A percentile compares a stretch with the other conserved stretches of the same genome.
Conservation (phyloP, 2,888 invertebrate species). For the Lacanobia wlatinum region DNA sequence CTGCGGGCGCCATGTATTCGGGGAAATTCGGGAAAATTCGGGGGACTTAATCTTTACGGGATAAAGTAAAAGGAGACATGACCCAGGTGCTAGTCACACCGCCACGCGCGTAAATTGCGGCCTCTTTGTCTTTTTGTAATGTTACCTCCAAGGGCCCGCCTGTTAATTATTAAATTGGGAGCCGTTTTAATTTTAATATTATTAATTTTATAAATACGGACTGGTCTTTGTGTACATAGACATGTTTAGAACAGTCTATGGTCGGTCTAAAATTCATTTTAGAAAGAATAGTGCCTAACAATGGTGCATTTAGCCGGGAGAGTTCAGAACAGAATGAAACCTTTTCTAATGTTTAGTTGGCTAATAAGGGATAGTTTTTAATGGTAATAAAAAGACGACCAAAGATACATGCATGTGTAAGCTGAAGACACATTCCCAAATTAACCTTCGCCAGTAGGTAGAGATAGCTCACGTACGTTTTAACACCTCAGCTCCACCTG, state of each 20-base stretch:
- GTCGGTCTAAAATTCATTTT: conserved; percentile 14
- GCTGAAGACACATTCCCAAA: conserved; percentile 12
- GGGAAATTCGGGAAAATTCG: conserved; percentile 82
- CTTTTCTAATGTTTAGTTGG: not conserved
- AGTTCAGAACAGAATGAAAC: not conserved
- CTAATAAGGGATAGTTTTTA: not conserved
- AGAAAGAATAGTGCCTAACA: not conserved
- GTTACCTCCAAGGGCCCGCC: conserved; percentile 73
- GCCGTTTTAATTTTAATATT: conserved; percentile 76
- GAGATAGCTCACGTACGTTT: conserved; percentile 60
- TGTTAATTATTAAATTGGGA: conserved; percentile 84
- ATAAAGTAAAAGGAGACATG: conserved; percentile 90
- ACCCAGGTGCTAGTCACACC: conserved; percentile 87
- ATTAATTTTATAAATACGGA: conserved; percentile 66
- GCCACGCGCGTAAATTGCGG: conserved; percentile 83
- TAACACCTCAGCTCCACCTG: conserved; percentile 53
- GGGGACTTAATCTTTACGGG: conserved; percentile 90
- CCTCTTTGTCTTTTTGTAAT: conserved; percentile 85
- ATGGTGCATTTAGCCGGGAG: not conserved
- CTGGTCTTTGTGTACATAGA: conserved; percentile 21
- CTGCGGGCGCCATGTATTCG: conserved; percentile 84
- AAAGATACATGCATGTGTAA: conserved; percentile 3
- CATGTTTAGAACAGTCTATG: not conserved
- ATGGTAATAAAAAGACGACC: not conserved
- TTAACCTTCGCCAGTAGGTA: conserved; percentile 42